Percentiles rank a stretch among this genome's conserved stretches.
Conservation (phyloP, 2,113 vertebrate genomes). For the Indicator indicator region DNA sequence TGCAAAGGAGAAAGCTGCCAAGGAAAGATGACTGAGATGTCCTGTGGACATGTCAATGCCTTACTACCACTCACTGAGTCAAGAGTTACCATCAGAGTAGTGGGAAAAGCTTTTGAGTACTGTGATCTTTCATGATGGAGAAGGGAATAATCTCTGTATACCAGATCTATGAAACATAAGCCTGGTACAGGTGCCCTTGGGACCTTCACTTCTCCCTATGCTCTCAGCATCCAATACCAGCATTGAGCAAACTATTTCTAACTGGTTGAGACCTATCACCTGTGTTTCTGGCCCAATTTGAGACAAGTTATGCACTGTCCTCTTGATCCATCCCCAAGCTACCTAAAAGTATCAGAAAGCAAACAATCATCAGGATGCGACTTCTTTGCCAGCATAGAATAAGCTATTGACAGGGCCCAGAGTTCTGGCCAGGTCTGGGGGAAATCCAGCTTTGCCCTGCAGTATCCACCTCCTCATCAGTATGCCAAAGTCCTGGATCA, state of each 20-base stretch:
- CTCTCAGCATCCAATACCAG: background rate
- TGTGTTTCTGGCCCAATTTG: background rate
- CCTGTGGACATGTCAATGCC: background rate
- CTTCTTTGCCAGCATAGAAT: background rate
- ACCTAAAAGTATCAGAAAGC: background rate
- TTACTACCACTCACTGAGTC: background rate
- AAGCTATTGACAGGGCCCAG: background rate
- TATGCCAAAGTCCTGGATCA: background rate
- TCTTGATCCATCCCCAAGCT: background rate
- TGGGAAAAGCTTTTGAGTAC: background rate
- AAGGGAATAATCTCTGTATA: background rate
- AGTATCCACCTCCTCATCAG: background rate
- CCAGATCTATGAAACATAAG: background rate
- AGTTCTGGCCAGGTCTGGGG: background rate
- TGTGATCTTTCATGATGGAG: background rate
- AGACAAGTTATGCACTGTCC: background rate
- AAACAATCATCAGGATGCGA: background rate
- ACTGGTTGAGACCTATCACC: background rate
- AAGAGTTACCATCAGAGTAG: background rate
- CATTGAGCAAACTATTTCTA: background rate
- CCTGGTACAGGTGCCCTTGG: background rate
- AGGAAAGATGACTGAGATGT: background rate
- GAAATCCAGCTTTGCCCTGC: background rate
- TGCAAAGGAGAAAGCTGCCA: background rate
- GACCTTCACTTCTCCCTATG: background rate